A percentile compares a stretch with the other conserved stretches of the same genome.
Evolutionary conservation across 2,888 invertebrate species (phyloP).

Genomic region (Cynaeus angustus): DNA sequence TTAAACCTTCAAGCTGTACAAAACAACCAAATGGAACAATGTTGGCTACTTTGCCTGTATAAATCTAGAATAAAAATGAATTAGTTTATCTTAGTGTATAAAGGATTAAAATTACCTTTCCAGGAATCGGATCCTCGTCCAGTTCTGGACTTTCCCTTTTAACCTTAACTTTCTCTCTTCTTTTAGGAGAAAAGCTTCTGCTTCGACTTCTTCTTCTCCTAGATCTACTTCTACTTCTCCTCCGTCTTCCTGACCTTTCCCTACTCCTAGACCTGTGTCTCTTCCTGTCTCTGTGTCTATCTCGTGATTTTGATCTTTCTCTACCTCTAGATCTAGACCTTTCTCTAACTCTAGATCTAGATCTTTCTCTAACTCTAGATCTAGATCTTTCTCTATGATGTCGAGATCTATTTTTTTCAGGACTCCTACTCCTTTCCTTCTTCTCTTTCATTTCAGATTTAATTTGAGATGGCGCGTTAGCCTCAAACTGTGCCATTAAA

Average conservation of each 20-base stretch:
- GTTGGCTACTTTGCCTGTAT: conserved; percentile 94
- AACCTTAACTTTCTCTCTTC: conserved; percentile 56
- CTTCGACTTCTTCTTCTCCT: conserved; percentile 38
- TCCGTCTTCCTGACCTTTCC: conserved; percentile 51
- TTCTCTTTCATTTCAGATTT: conserved; percentile 54
- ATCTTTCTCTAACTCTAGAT: too few species aligned
- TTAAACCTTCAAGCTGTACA: conserved; percentile 93
- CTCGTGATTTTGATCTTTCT: conserved; percentile 16
- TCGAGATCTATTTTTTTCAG: conserved; percentile 58
- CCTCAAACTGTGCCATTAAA: conserved; percentile 90
- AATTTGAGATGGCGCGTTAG: conserved; percentile 82
- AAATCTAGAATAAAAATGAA: conserved; percentile 79
- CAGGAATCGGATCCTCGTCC: conserved; percentile 84
- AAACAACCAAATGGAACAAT: conserved; percentile 99
- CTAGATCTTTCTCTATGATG: conserved; percentile 38
- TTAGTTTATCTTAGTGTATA: not conserved
- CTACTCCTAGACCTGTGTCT: conserved; percentile 47
- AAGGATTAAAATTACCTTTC: conserved; percentile 73
- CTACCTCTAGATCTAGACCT: conserved; percentile 57
- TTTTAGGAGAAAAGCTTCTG: conserved; percentile 62
- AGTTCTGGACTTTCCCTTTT: conserved; percentile 73
- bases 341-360: too few species aligned
- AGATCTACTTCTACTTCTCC: conserved; percentile 47
- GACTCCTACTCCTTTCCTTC: conserved; percentile 57
- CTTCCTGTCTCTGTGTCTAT: conserved; percentile 56